A percentile compares a stretch with the other conserved stretches of the same genome.
These are phyloP conservation scores for Neria commutata DNA, from an alignment of 2,888 invertebrate genomes.

Conservation along the genomic window DNA sequence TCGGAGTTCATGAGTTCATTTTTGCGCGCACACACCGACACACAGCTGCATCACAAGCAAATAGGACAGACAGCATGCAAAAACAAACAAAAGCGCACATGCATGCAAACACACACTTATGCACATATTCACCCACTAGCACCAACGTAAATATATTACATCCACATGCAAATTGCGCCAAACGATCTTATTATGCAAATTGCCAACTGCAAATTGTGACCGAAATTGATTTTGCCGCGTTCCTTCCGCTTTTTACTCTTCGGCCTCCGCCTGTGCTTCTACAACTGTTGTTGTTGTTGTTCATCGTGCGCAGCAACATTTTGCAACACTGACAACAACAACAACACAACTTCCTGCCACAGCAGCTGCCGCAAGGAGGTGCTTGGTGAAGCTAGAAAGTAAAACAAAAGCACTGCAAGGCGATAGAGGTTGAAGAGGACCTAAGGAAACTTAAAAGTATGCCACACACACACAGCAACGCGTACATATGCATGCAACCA, in stretches of 20 bases:
- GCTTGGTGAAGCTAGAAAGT: no score
- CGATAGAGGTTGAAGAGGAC: no score
- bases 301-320: conserved; percentile 40
- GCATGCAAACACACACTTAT: not conserved
- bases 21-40: not conserved
- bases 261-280: not conserved
- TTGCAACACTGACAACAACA: conserved; percentile 39
- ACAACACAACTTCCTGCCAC: conserved; percentile 27
- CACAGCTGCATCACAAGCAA: not conserved
- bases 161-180: conserved; percentile 62
- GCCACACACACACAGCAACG: no score
- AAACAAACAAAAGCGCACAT: not conserved
- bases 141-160: conserved; percentile 55
- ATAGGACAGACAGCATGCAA: conserved; percentile 1
- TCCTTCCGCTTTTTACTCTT: conserved; percentile 24
- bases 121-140: conserved; percentile 1
- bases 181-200: conserved; percentile 63
- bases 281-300: conserved; percentile 19
- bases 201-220: conserved; percentile 62
- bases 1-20: not conserved
- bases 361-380: conserved; percentile 3
- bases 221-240: conserved; percentile 60
- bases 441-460: no score
- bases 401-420: no score
- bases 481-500: not conserved